Conservation (phyloP, 2,113 vertebrate genomes). For the Saccopteryx bilineata region DNA sequence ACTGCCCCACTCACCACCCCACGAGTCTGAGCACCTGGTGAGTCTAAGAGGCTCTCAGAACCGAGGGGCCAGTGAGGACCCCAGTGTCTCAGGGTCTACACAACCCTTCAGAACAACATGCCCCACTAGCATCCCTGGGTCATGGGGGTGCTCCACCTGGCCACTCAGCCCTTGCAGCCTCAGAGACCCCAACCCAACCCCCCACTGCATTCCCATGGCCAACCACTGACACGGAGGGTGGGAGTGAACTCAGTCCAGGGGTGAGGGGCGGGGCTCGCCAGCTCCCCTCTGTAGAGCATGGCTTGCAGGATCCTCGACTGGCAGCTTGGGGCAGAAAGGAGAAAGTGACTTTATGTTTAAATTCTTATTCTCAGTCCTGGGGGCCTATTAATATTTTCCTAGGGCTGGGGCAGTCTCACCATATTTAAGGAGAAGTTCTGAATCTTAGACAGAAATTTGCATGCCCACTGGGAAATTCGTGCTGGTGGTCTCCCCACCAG, state of each 20-base stretch:
- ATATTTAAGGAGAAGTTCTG: neutral
- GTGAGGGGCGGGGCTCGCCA: neutral
- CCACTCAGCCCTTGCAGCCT: neutral
- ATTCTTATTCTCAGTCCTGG: neutral
- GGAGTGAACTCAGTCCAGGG: neutral
- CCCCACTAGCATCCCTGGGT: neutral
- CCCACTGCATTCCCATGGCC: neutral
- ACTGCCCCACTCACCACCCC: neutral
- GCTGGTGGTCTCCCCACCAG: neutral
- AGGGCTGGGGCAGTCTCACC: neutral
- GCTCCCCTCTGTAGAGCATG: neutral
- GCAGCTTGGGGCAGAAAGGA: neutral
- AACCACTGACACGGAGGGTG: neutral
- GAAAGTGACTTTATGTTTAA: neutral
- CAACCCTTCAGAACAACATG: neutral
- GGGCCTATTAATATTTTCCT: constrained; percentile 35
- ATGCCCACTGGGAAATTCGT: neutral
- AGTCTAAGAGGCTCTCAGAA: neutral
- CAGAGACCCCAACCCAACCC: neutral
- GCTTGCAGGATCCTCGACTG: neutral
- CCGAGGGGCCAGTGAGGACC: fast-evolving
- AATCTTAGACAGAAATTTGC: neutral
- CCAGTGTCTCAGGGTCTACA: neutral
- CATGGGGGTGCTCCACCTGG: no score
- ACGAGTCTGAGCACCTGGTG: no score